Base-by-base conservation (phyloP, 2,888 invertebrate species). In the Lasioglossum oenotherae region DNA sequence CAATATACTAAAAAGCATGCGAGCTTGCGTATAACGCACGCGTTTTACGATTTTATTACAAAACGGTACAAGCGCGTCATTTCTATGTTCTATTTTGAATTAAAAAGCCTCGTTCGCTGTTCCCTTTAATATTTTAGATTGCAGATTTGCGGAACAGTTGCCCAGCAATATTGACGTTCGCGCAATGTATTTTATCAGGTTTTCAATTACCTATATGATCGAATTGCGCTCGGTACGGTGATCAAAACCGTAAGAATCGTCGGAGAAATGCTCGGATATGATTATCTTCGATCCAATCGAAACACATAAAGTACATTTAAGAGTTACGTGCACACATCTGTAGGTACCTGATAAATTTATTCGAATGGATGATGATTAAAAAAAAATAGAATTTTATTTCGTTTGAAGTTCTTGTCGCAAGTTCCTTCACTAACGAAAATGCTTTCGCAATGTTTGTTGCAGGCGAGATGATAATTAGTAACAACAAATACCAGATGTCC, bases 401-500 rank as follows among this genome's bases (percentile, higher is more conserved):
- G 31, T 31, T 31, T 31, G 31, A 31, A 31, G 31, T 31, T 1
- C 31, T 31, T 31, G 31, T 31, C 31, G 31, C 31, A 31, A 31
- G 31, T 31, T 31, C 31, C 23, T 8, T 53, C 2, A 2, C 53
- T 74, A 23, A 35, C 35, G 6, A 57, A 12, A 2, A 23, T 1
- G 19, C 10, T 23, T 23, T 16, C 35, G 49, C n/a, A 19, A 87
- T 87, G 88, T 87, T 44, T 23, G n/a, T 91, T 94, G 95, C 96
- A 98, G 98, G 98, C 93, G 98, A 98, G 95, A 98, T 98, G 98
- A 98, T 98, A 95, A 98, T 98, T 95, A 96, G 97, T 77, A 98
- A 98, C 94, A 97, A 97, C 94, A 98, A 98, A 95, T 98, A 98
- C 95, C 96, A 96, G 87, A 98, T 98, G 97, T 97, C 97, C 72